phyloP scores from a whole-genome alignment of 2,113 vertebrate species.

The Anguilla rostrata region DNA sequence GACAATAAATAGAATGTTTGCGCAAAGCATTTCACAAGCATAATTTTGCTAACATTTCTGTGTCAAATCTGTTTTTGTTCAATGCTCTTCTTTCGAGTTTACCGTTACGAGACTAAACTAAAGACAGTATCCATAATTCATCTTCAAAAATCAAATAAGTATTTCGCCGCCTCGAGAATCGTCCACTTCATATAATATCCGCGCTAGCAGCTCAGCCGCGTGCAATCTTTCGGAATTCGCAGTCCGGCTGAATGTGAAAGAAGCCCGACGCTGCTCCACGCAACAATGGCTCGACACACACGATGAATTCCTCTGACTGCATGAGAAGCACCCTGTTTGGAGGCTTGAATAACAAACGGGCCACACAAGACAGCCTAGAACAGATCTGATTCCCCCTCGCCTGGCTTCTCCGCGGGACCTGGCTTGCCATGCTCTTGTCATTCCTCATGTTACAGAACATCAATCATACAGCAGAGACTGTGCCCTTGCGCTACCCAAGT shows the following conservation, averaged over 20 bases:
- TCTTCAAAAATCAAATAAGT: conserved; percentile 1
- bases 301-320: conserved; percentile 60
- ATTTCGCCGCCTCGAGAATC: not conserved
- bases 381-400: conserved; percentile 60
- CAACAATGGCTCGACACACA: conserved; percentile 46
- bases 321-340: conserved; percentile 56
- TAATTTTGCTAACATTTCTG: not conserved
- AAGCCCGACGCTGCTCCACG: conserved; percentile 30
- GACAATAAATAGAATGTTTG: not conserved
- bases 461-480: conserved; percentile 79
- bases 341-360: conserved; percentile 71
- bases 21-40: not conserved
- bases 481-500: conserved; percentile 78
- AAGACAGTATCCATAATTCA: not conserved
- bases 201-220: conserved; percentile 17
- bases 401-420: conserved; percentile 60
- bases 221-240: conserved; percentile 19
- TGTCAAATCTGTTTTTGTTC: not conserved
- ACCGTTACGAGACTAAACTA: not conserved
- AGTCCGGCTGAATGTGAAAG: conserved; percentile 37
- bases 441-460: conserved; percentile 83
- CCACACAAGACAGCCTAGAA: conserved; percentile 68
- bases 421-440: conserved; percentile 78
- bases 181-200: not conserved
- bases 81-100: not conserved